Evolutionary conservation across 2,888 invertebrate genomes (phyloP), one percentile per base, ranked within the genome.

Genomic region (Volucella inanis): DNA sequence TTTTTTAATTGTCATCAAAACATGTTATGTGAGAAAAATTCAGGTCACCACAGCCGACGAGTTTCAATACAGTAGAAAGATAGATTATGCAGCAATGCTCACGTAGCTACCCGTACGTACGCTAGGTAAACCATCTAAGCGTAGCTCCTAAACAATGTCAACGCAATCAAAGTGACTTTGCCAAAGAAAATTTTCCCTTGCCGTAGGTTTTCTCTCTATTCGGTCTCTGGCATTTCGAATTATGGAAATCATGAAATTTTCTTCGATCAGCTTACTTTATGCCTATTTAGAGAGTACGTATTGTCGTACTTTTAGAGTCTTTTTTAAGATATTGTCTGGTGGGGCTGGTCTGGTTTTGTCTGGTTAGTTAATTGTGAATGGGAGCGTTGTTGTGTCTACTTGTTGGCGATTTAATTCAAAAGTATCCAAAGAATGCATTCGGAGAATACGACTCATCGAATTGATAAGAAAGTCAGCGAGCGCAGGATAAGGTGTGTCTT

Each of bases 1-100:
- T 71, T 67, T 50, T 22, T 55, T 62, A 43, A 14, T 61, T 8
- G 31, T 12, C 15, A 49, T 47, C 38, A 22, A 77, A 85, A 81
- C 85, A 68, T 81, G 85, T 85, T 85, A 77, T 81, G 67, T 81
- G 76, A 64, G 71, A 77, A 81, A 81, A 81, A 81, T 81, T 76
- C 68, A 85, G 85, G 85, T 85, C 85, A 85, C 77, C 85, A 72
- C 68, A 68, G 72, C 76, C 72, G 85, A 76, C 81, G 61, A 76
- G 61, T 65, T 31, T 31, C 31, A 6, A 31, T 31, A 31, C 31
- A 6, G 31, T 65, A 54, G 70, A 76, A 68, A 62, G 67, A 81
- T 77, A 68, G 80, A 72, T 64, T 85, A 77, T 85, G 81, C 76
- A 55, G 76, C 80, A 59, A 14, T 81, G 75, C 76, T 76, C 85